Evolutionary conservation across 1,140 invertebrate genomes (phyloP).

Genomic region (Drosophila asahinai): DNA sequence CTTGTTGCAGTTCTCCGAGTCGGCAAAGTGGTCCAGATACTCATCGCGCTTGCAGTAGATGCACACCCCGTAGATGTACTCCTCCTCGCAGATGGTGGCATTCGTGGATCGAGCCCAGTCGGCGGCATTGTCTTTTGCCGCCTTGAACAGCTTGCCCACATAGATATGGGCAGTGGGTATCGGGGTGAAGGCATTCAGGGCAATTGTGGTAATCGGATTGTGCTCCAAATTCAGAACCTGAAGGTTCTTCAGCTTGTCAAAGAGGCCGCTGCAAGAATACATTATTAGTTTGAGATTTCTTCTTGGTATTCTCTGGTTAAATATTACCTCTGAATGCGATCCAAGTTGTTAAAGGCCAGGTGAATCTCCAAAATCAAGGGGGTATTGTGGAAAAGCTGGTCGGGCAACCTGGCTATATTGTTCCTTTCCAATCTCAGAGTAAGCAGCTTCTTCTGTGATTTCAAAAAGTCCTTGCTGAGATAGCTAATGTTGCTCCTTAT

Average conservation of each 20-base stretch:
- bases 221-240: slow-evolving; percentile 67
- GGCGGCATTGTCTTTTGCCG: slow-evolving; percentile 27
- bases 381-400: slow-evolving; percentile 61
- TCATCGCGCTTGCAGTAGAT: slow-evolving; percentile 70
- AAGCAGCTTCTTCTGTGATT: slow-evolving; percentile 54
- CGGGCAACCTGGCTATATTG: slow-evolving; percentile 65
- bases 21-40: slow-evolving; percentile 68
- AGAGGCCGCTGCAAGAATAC: slow-evolving; percentile 49
- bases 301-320: neutral
- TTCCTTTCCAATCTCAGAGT: slow-evolving; percentile 58
- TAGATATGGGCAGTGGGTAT: slow-evolving; percentile 67
- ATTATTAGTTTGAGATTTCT: no score
- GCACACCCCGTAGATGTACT: slow-evolving; percentile 66
- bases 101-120: slow-evolving; percentile 64
- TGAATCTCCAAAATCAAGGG: slow-evolving; percentile 61
- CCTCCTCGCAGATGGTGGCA: slow-evolving; percentile 73
- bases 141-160: slow-evolving; percentile 52
- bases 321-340: slow-evolving; percentile 65
- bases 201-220: slow-evolving; percentile 75
- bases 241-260: slow-evolving; percentile 62
- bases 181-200: slow-evolving; percentile 51
- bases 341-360: slow-evolving; percentile 66
- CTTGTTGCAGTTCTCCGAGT: slow-evolving; percentile 69
- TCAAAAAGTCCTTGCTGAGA: slow-evolving; percentile 62
- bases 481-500: slow-evolving; percentile 73